Evolutionary conservation across 2,888 invertebrate genomes (phyloP).

Genomic region (Drosophila mimica): DNA sequence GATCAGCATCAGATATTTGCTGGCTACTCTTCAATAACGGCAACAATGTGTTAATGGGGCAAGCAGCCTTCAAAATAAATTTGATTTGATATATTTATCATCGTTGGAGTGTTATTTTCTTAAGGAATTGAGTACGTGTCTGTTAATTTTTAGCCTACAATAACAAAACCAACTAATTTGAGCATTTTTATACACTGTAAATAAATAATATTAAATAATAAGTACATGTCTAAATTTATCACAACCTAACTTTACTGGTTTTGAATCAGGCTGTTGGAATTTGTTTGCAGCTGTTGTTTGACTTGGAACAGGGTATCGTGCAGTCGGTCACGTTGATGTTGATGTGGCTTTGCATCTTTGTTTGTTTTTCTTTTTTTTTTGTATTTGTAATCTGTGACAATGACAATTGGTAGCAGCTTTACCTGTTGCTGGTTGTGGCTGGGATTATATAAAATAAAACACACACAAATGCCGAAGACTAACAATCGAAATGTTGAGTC

Average conservation of each 20-base stretch:
- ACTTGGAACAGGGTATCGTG: background rate
- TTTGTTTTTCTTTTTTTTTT: conserved; percentile 16
- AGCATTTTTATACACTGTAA: conserved; percentile 7
- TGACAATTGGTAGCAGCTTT: conserved; percentile 41
- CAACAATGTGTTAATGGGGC: conserved; percentile 64
- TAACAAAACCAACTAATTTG: conserved; percentile 20
- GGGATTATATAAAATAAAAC: background rate
- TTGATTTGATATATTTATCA: conserved; percentile 12
- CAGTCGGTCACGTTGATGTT: background rate
- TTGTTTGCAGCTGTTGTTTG: background rate
- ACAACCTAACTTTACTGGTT: background rate
- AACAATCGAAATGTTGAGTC: conserved; percentile 2
- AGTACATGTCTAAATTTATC: too few species aligned
- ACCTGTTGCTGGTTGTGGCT: conserved; percentile 11
- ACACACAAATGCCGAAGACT: background rate
- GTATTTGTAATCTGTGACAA: conserved; percentile 46
- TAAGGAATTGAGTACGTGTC: conserved; percentile 67
- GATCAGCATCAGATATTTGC: background rate
- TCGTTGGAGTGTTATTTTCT: conserved; percentile 42
- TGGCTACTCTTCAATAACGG: conserved; percentile 24
- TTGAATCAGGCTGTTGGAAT: background rate
- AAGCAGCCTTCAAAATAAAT: conserved; percentile 49
- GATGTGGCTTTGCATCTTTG: conserved; percentile 3
- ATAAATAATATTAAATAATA: too few species aligned
- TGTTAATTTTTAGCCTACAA: conserved; percentile 61